Evolutionary conservation across 2,797 vertebrate species (phyloP), one percentile per base, ranked within the genome.

Genomic region (Premnoplex brunnescens): DNA sequence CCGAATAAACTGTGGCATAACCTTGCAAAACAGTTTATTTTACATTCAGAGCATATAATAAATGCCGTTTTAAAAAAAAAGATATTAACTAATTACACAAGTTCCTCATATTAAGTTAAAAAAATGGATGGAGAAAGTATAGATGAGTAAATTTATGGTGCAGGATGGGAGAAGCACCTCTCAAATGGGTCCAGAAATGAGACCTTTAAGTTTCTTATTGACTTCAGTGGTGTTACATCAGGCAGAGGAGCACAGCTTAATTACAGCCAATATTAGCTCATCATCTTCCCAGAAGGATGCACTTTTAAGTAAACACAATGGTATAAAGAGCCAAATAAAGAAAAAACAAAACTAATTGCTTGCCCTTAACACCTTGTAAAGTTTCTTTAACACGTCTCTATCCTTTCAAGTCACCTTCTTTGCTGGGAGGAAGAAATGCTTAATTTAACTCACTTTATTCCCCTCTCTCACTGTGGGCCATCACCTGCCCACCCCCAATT

Each of bases 301-400:
- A 82, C 56, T 84, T 94, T 66, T 81, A 85, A 97, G 81, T 87
- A 94, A 91, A 94, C 60, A 80, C 30, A 89, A 69, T 72, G 78
- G 66, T 66, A 59, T 78, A 89, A 92, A 85, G 17, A 91, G 52
- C 36, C 37, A 86, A 91, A 89, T 78, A 83, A 87, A 91, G 71
- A 69, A 85, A 80, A 89, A 83, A 5, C 30, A 68, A 89, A 94
- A 46, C 62, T 64, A 74, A 85, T 94, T 91, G 69, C 63, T 89
- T 76, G 34, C 24, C 34, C 44, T 64, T 93, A 91, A 85, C n/a
- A 64, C 68, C 56, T 82, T 85, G 52, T 34, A 22, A 89, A 58
- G 64, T 90, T 93, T 54, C 67, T 86, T 88, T 78, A 76, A 66
- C 55, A 88, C 1, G 1, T 71, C 21, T 76, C n/a, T 85, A 14